Evolutionary conservation across 1,140 invertebrate genomes (phyloP).

Genomic region (Luehdorfia chinensis): DNA sequence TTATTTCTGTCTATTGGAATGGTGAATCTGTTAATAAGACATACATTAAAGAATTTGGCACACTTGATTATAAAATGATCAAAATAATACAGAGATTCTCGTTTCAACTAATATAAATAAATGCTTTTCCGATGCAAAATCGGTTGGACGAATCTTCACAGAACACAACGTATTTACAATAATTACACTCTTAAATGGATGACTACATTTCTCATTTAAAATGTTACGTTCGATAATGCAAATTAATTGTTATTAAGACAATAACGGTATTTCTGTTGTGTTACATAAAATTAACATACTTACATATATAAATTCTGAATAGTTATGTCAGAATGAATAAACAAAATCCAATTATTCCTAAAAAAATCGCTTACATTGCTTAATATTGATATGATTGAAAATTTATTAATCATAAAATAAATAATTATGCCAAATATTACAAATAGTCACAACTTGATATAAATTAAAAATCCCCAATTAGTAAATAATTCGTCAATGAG

Average conservation of each 20-base stretch:
- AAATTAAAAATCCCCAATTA: slow-evolving; percentile 38
- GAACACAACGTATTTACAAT: slow-evolving; percentile 66
- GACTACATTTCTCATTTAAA: slow-evolving; percentile 14
- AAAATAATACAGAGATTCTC: slow-evolving; percentile 57
- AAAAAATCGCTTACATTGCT: slow-evolving; percentile 13
- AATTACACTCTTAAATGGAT: slow-evolving; percentile 36
- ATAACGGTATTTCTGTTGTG: neutral
- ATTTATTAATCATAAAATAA: slow-evolving; percentile 28
- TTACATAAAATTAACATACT: slow-evolving; percentile 5
- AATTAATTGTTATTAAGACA: neutral
- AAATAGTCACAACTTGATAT: slow-evolving; percentile 22
- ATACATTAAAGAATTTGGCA: slow-evolving; percentile 59
- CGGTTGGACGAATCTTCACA: slow-evolving; percentile 56
- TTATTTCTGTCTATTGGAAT: slow-evolving; percentile 65
- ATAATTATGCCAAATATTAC: slow-evolving; percentile 25
- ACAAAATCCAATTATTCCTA: slow-evolving; percentile 12
- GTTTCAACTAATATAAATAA: slow-evolving; percentile 60
- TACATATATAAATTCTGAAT: slow-evolving; percentile 1
- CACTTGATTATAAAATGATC: slow-evolving; percentile 38
- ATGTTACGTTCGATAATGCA: neutral
- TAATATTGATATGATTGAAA: slow-evolving; percentile 38
- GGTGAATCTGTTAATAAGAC: slow-evolving; percentile 44
- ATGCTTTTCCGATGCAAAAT: slow-evolving; percentile 46
- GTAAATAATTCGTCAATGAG: slow-evolving; percentile 54
- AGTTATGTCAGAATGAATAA: slow-evolving; percentile 16